These are phyloP conservation scores for Eupithecia tripunctaria DNA, from an alignment of 2,888 invertebrate genomes.

Conservation along the genomic window DNA sequence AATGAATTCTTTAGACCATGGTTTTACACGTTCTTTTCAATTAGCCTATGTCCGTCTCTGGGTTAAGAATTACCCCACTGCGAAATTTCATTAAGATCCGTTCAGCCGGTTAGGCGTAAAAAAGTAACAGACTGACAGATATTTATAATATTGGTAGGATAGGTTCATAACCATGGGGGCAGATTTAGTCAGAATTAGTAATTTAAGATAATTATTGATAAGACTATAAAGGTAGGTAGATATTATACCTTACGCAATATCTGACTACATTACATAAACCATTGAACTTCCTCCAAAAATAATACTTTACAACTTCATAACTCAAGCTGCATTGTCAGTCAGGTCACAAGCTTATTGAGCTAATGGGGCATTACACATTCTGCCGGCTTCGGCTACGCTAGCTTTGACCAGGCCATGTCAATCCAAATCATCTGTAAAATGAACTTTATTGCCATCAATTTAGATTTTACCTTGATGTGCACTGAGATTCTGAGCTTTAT, in stretches of 20 bases:
- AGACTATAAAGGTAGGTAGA: background rate
- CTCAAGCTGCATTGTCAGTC: constrained; percentile 45
- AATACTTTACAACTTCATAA: constrained; percentile 37
- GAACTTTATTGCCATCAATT: constrained; percentile 17
- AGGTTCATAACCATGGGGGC: too few relatives aligned
- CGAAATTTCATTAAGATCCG: too few relatives aligned
- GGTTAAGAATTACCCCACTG: too few relatives aligned
- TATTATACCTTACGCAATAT: background rate
- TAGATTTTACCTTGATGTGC: constrained; percentile 8
- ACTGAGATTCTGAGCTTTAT: background rate
- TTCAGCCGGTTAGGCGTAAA: too few relatives aligned
- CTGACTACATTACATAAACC: constrained; percentile 24
- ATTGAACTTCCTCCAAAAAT: constrained; percentile 44
- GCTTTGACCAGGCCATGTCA: constrained; percentile 15
- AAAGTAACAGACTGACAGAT: too few relatives aligned
- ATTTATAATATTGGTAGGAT: too few relatives aligned
- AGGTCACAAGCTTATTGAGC: constrained; percentile 56
- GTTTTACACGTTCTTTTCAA: too few relatives aligned
- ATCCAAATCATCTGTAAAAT: constrained; percentile 16
- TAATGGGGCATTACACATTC: constrained; percentile 76
- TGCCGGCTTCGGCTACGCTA: constrained; percentile 43
- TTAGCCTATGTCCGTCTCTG: too few relatives aligned
- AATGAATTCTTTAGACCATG: too few relatives aligned
- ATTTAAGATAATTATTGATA: too few relatives aligned
- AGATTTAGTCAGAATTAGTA: too few relatives aligned